phyloP scores from a whole-genome alignment of 2,888 invertebrate genomes.

The Cynaeus angustus region DNA sequence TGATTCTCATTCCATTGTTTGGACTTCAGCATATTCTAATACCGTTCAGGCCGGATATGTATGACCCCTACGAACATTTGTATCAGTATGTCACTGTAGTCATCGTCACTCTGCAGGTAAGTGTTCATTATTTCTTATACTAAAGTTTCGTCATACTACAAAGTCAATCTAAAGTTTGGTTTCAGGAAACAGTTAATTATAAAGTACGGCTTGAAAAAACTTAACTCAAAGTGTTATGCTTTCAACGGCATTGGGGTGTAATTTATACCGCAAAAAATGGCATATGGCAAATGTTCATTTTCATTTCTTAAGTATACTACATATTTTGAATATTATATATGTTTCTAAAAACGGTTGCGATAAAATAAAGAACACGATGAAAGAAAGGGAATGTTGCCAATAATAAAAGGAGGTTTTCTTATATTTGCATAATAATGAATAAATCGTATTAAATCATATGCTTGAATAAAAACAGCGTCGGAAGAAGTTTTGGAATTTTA shows the following conservation, averaged over 20 bases:
- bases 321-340: too few relatives aligned
- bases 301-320: too few relatives aligned
- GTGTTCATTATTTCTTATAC: constrained; percentile 8
- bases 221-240: background rate
- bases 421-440: too few relatives aligned
- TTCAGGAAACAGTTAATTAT: constrained; percentile 11
- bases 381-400: too few relatives aligned
- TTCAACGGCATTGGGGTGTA: background rate
- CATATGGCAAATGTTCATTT: too few relatives aligned
- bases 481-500: too few relatives aligned
- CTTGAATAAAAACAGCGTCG: too few relatives aligned
- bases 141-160: constrained; percentile 5
- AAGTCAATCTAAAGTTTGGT: background rate
- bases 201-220: background rate
- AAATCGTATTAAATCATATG: too few relatives aligned
- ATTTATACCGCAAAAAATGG: background rate
- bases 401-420: too few relatives aligned
- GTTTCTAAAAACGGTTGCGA: too few relatives aligned
- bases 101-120: constrained; percentile 82
- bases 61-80: constrained; percentile 74
- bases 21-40: constrained; percentile 83
- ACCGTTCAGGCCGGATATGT: constrained; percentile 78
- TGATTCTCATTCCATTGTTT: constrained; percentile 85
- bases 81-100: constrained; percentile 81
- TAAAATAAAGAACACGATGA: too few relatives aligned